Base-by-base conservation (phyloP, 2,888 invertebrate species). In the Protula sp. region DNA sequence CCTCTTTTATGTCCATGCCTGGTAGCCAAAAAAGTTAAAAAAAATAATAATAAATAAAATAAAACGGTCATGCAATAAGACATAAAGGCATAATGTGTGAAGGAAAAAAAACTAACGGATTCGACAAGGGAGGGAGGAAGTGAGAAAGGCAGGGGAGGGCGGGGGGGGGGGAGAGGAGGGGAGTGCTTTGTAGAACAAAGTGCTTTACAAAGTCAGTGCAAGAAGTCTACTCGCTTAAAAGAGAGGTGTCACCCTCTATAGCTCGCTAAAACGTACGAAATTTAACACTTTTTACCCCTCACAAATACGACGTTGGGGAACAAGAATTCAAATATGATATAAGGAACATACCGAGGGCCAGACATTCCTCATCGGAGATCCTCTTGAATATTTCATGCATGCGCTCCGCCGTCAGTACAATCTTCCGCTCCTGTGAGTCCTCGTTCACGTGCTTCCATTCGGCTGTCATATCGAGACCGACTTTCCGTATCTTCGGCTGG, bases 391-490 rank as follows among this genome's bases (percentile, higher is more conserved):
- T 94, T 83, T 99, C 99, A 87, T 92, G 91, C 1, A 97, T 98
- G 70, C 95, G 85, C 81, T 99, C 99, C 1, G 98, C 99, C 3
- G 92, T 91, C 4, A 99, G 85, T 0, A 86, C 84, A 24, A 95
- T 94, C 82, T 99, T 98, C 78, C 92, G 91, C 78, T 99, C 50
- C 50, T 50, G 97, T 3, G 94, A 91, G 75, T 99, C 98, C 83
- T 99, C 99, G 82, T 99, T 99, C 0, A 92, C 88, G 80, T 97
- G 90, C 82, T 80, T 99, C 99, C 99, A 99, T 82, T 99, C 98
- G 0, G 97, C 98, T 0, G 90, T 88, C 48, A 99, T 84, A 73
- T 99, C 98, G 51, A 99, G 84, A 0, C 97, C 98, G 45, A 87
- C 86, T 60, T 95, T 84, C 62, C 92, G 85, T 56, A 98, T 90